Base-by-base conservation (phyloP, 2,888 invertebrate genomes). In the Plebejus argus region DNA sequence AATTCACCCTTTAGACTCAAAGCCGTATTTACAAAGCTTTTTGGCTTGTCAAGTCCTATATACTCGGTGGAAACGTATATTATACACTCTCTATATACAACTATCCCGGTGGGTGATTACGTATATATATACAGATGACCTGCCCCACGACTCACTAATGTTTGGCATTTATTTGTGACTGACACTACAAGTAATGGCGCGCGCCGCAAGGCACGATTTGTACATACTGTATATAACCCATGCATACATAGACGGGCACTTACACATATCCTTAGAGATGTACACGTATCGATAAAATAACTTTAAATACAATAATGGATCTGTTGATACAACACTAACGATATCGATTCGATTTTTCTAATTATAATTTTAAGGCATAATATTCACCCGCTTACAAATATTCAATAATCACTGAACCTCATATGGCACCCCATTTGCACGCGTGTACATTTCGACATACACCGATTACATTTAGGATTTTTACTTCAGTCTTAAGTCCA, bases 81-180 rank as follows among this genome's bases (percentile, higher is more conserved):
- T 84, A 81, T 83, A 82, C 83, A 83, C 82, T 85, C 83, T 85
- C 83, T 85, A 83, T 85, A 83, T 84, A 88, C 88, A 89, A 85
- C 88, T 88, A 91, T 86, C 83, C 89, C 92, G 93, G 93, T 93
- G 93, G 93, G 92, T 87, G 83, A 80, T 88, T 91, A 92, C 92
- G 90, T 91, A 90, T 91, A 90, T 91, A 90, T 91, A 90, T 89
- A 87, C 90, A 88, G 85, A 83, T 85, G 87, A 87, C 85, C 86
- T 88, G 87, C 85, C 86, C 84, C 83, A 84, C 83, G 82, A 85
- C 83, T 85, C 86, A 87, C 90, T 83, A 86, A 83, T 88, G 93
- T 93, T 93, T 93, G 93, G 93, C 91, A 93, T 94, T 87, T 90
- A 87, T 89, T 93, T 94, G 93, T 94, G 93, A 93, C 93, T 92